These are phyloP conservation scores for Ceratina australensis DNA, from an alignment of 1,140 invertebrate genomes.

Conservation along the genomic window DNA sequence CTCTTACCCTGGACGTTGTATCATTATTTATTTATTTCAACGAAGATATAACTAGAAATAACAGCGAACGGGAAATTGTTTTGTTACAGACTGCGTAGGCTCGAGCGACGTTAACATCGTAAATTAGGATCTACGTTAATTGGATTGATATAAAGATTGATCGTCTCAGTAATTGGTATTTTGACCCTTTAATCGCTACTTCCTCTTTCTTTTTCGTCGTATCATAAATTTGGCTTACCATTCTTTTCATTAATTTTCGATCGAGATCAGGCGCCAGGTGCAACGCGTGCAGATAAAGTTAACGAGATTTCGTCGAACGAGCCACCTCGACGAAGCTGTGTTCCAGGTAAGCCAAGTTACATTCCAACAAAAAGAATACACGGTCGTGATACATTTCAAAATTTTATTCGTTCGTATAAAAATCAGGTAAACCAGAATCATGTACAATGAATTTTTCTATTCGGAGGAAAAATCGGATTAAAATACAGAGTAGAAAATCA, in stretches of 20 bases:
- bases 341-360: no score
- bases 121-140: not conserved
- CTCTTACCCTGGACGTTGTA: constrained; percentile 1
- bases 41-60: not conserved
- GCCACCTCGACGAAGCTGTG: not conserved
- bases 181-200: no score
- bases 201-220: not conserved
- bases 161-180: no score
- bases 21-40: not conserved
- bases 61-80: constrained; percentile 1
- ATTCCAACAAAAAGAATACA: no score
- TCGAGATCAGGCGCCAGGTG: not conserved
- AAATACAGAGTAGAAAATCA: no score
- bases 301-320: not conserved
- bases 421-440: no score
- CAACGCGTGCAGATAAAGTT: not conserved
- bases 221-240: not conserved
- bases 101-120: constrained; percentile 1
- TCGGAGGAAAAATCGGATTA: no score
- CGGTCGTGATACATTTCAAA: no score
- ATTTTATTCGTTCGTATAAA: no score
- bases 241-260: constrained; percentile 9
- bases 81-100: not conserved
- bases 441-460: no score
- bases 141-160: not conserved